A percentile compares a stretch with the other conserved stretches of the same genome.
Evolutionary conservation across 2,888 invertebrate species (phyloP).

Genomic region (Epicampocera succincta): DNA sequence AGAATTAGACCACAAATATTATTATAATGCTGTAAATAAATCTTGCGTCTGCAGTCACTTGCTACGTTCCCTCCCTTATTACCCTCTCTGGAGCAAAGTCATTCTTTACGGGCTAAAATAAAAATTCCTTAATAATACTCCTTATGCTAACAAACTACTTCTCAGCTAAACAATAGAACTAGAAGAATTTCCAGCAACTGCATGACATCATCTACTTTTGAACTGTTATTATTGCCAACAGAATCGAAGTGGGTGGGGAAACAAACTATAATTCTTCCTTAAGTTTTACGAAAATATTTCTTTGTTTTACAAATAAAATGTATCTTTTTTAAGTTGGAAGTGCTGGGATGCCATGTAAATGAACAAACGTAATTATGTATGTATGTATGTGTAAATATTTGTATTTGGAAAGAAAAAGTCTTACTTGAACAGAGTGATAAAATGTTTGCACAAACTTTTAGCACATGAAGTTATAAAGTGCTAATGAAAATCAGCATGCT

Average conservation of each 20-base stretch:
- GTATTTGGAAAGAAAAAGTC: too few species aligned
- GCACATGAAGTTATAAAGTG: slow-evolving; percentile 16
- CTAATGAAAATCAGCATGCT: slow-evolving; percentile 44
- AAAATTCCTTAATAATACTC: too few species aligned
- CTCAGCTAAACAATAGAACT: slow-evolving; percentile 6
- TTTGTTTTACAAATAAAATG: slow-evolving; percentile 31
- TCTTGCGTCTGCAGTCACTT: too few species aligned
- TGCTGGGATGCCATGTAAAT: neutral
- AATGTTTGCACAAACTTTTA: neutral
- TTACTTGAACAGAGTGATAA: too few species aligned
- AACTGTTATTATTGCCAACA: slow-evolving; percentile 16
- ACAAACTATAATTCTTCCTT: slow-evolving; percentile 10
- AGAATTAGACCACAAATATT: too few species aligned
- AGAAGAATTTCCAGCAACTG: slow-evolving; percentile 2
- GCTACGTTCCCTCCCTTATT: too few species aligned
- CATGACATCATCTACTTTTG: slow-evolving; percentile 46
- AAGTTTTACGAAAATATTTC: slow-evolving; percentile 16
- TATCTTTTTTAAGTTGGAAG: slow-evolving; percentile 7
- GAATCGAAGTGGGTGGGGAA: slow-evolving; percentile 29
- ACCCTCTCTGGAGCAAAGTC: too few species aligned
- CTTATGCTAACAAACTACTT: neutral
- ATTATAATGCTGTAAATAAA: too few species aligned
- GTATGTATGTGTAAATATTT: too few species aligned
- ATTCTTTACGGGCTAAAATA: too few species aligned
- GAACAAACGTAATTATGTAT: too few species aligned